Conservation (phyloP, 1,140 invertebrate genomes). For the Bombus waltoni region DNA sequence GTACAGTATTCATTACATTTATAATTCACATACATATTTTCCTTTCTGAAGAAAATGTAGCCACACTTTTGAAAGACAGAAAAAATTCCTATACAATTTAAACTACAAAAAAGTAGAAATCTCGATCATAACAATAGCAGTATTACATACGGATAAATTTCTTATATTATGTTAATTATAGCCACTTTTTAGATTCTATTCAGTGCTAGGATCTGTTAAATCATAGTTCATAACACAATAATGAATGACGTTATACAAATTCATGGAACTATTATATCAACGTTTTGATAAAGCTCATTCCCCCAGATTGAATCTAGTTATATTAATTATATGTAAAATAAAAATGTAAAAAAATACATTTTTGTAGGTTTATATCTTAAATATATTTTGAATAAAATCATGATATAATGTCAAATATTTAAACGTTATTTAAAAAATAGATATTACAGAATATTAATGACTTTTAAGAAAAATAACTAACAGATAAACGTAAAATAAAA, state of each 20-base stretch:
- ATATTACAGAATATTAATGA: neutral
- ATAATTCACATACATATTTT: constrained; percentile 21
- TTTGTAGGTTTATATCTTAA: neutral
- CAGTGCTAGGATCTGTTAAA: neutral
- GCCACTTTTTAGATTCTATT: neutral
- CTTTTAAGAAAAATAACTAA: neutral
- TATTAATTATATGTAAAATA: neutral
- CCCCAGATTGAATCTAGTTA: neutral
- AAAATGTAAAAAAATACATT: neutral
- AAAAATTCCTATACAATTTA: constrained; percentile 29
- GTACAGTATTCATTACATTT: constrained; percentile 24
- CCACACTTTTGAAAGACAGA: constrained; percentile 24
- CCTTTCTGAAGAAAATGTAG: constrained; percentile 9
- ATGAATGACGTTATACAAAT: neutral
- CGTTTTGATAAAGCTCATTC: neutral
- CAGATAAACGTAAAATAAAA: neutral
- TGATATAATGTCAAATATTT: too few relatives aligned
- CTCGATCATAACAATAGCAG: too few relatives aligned
- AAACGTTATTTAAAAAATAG: neutral
- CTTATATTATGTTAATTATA: neutral
- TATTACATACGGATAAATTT: neutral
- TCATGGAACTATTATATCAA: neutral
- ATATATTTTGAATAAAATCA: neutral
- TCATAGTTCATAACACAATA: neutral
- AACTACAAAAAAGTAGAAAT: neutral